These are phyloP conservation scores for Eupelmus urozonus DNA, from an alignment of 2,888 invertebrate species.

Conservation along the genomic window DNA sequence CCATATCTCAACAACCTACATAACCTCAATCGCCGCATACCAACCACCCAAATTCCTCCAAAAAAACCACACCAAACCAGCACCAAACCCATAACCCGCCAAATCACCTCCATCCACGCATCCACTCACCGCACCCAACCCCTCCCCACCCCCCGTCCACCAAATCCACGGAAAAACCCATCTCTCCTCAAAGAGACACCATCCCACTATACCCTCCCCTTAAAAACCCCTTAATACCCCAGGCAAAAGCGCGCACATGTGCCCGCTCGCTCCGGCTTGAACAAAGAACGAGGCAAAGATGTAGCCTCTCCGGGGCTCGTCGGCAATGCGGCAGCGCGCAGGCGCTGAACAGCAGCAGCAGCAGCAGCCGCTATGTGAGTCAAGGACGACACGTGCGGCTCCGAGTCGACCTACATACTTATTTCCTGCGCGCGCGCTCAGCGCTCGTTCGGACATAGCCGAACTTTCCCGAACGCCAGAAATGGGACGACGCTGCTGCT, in stretches of 20 bases:
- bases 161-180: background rate
- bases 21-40: too few relatives aligned
- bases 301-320: background rate
- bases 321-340: slow-evolving; percentile 34
- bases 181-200: background rate
- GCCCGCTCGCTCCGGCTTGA: background rate
- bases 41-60: too few relatives aligned
- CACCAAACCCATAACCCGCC: too few relatives aligned
- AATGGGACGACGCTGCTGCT: slow-evolving; percentile 66
- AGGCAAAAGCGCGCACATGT: background rate
- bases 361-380: slow-evolving; percentile 72
- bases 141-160: too few relatives aligned
- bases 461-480: slow-evolving; percentile 73
- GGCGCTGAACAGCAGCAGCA: slow-evolving; percentile 1
- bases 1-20: too few relatives aligned
- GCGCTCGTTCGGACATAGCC: slow-evolving; percentile 58
- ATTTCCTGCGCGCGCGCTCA: slow-evolving; percentile 53
- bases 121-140: too few relatives aligned
- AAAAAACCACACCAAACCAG: too few relatives aligned
- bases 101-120: too few relatives aligned
- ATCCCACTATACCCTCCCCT: background rate
- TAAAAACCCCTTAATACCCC: too few relatives aligned
- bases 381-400: slow-evolving; percentile 78
- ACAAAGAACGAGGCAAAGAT: background rate
- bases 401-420: slow-evolving; percentile 76